Conservation (phyloP, 2,888 invertebrate genomes). For the Zaprionus bogoriensis region DNA sequence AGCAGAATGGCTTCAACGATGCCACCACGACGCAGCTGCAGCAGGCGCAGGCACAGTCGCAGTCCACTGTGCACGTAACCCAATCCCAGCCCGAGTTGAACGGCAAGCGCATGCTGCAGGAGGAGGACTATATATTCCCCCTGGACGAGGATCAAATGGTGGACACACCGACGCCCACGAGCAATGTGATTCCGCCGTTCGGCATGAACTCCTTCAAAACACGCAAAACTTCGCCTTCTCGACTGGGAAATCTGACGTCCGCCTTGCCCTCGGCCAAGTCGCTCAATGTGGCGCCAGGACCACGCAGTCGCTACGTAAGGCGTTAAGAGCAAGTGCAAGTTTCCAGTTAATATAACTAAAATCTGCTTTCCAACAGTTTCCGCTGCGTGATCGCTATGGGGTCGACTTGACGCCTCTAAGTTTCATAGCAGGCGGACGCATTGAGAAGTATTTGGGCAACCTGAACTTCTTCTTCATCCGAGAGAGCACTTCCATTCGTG, state of each 20-base stretch:
- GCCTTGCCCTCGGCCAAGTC: constrained; percentile 44
- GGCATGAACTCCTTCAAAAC: constrained; percentile 83
- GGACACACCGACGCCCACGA: constrained; percentile 76
- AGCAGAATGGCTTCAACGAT: constrained; percentile 60
- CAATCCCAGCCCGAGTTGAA: constrained; percentile 58
- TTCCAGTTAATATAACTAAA: not conserved
- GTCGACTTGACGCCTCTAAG: constrained; percentile 92
- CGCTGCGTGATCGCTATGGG: constrained; percentile 84
- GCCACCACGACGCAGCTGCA: constrained; percentile 18
- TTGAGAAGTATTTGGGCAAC: constrained; percentile 93
- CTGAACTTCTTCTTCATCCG: constrained; percentile 97
- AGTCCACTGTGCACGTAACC: constrained; percentile 28
- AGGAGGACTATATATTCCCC: constrained; percentile 92
- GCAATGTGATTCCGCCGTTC: constrained; percentile 70
- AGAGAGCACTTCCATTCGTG: constrained; percentile 95
- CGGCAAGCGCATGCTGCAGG: constrained; percentile 82
- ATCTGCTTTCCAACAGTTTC: constrained; percentile 60
- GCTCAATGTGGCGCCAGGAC: constrained; percentile 26
- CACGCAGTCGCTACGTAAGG: constrained; percentile 65
- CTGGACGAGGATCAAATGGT: constrained; percentile 89
- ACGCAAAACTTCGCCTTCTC: constrained; percentile 85
- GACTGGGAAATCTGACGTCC: constrained; percentile 64
- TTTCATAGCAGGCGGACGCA: constrained; percentile 89
- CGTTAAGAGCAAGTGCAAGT: not conserved
- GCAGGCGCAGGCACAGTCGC: not conserved